Evolutionary conservation across 2,113 vertebrate genomes (phyloP).

Genomic region (Syngnathus typhle): DNA sequence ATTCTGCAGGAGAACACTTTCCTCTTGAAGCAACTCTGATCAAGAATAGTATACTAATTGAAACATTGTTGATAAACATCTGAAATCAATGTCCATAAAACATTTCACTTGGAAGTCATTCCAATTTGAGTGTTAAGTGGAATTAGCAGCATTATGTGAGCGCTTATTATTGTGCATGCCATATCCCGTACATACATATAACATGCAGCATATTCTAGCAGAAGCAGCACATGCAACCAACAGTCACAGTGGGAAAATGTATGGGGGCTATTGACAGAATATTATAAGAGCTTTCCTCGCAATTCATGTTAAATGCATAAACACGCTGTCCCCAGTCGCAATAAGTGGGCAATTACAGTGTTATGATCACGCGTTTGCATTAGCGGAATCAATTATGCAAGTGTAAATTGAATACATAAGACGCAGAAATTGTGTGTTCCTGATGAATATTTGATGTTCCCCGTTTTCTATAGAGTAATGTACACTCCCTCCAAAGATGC

Average conservation of each 20-base stretch:
- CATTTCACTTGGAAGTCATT: constrained; percentile 4
- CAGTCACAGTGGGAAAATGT: constrained; percentile 15
- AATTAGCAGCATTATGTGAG: constrained; percentile 6
- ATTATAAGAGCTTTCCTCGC: constrained; percentile 15
- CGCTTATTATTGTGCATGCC: constrained; percentile 1
- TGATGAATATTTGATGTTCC: constrained; percentile 13
- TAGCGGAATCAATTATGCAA: constrained; percentile 32
- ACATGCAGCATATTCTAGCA: background rate
- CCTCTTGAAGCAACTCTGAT: background rate
- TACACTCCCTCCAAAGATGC: background rate
- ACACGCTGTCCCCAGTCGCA: constrained; percentile 7
- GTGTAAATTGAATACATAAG: constrained; percentile 22
- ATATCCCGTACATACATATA: background rate
- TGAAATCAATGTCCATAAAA: constrained; percentile 9
- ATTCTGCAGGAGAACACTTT: background rate
- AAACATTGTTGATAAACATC: background rate
- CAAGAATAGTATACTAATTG: too few relatives aligned
- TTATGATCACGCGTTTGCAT: constrained; percentile 23
- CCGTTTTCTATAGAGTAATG: background rate
- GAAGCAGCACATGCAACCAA: constrained; percentile 16
- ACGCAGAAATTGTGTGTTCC: constrained; percentile 14
- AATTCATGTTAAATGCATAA: constrained; percentile 24
- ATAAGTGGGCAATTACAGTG: constrained; percentile 21
- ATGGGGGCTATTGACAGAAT: constrained; percentile 16
- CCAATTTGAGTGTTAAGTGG: constrained; percentile 11